phyloP scores from a whole-genome alignment of 2,888 invertebrate genomes.

The Drosophila phalerata region DNA sequence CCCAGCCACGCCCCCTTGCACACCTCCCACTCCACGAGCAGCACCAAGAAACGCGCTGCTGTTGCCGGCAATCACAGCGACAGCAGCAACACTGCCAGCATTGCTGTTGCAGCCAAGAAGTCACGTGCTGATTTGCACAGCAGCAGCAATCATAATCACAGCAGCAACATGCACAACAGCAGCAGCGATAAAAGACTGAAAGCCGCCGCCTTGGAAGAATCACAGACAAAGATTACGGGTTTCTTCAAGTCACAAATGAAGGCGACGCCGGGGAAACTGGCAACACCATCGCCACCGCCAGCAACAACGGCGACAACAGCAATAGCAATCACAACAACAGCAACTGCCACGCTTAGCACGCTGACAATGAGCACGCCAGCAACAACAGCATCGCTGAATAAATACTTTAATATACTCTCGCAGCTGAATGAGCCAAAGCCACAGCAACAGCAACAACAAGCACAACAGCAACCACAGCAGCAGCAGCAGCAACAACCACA shows the following conservation, averaged over 20 bases:
- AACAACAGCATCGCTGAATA: constrained; percentile 83
- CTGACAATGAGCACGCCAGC: constrained; percentile 81
- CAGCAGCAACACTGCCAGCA: constrained; percentile 31
- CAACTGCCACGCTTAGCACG: constrained; percentile 62
- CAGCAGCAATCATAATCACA: constrained; percentile 31
- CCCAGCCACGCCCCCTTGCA: constrained; percentile 8
- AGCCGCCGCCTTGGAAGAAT: constrained; percentile 84
- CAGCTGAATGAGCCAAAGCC: constrained; percentile 81
- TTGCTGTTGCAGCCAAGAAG: constrained; percentile 77
- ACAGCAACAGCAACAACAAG: constrained; percentile 63
- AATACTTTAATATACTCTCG: constrained; percentile 84
- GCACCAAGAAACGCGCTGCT: constrained; percentile 67
- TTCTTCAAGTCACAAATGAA: constrained; percentile 94
- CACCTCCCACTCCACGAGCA: constrained; percentile 27
- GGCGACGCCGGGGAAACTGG: constrained; percentile 62
- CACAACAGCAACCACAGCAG: constrained; percentile 48
- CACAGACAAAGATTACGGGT: constrained; percentile 92
- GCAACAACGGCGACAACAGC: constrained; percentile 39
- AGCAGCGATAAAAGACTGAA: constrained; percentile 83
- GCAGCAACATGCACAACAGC: constrained; percentile 27
- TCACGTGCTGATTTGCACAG: constrained; percentile 63
- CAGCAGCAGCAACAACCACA: constrained; percentile 33
- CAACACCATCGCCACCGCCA: constrained; percentile 55
- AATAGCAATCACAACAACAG: constrained; percentile 8
- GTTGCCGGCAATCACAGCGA: constrained; percentile 29